phyloP scores from a whole-genome alignment of 2,888 invertebrate genomes.

The Melolontha melolontha region DNA sequence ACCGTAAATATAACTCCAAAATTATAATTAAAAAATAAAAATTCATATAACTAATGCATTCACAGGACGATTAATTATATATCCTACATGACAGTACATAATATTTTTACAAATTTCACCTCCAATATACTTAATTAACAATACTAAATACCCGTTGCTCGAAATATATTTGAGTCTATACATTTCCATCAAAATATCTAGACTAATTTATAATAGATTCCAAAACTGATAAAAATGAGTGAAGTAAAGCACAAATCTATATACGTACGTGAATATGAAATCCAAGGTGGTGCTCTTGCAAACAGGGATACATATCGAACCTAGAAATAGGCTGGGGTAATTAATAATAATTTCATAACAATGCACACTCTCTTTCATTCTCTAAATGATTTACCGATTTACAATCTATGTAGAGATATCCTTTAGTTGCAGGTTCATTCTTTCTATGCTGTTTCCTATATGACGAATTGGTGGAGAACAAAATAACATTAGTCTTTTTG shows the following conservation, averaged over 20 bases:
- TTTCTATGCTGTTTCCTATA: slow-evolving; percentile 43
- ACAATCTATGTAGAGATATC: slow-evolving; percentile 38
- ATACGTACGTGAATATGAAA: slow-evolving; percentile 67
- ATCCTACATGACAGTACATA: too few species aligned
- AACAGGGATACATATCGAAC: slow-evolving; percentile 66
- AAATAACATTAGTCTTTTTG: slow-evolving; percentile 55
- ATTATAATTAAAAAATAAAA: too few species aligned
- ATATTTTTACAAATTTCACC: too few species aligned
- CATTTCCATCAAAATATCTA: too few species aligned
- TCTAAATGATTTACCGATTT: slow-evolving; percentile 44
- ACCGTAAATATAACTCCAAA: too few species aligned
- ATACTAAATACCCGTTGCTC: too few species aligned
- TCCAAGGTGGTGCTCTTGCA: slow-evolving; percentile 59
- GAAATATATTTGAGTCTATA: too few species aligned
- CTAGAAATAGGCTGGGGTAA: slow-evolving; percentile 75
- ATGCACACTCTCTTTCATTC: slow-evolving; percentile 62
- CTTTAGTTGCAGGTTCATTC: slow-evolving; percentile 43
- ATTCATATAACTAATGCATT: too few species aligned
- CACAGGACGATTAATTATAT: too few species aligned
- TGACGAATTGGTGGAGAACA: slow-evolving; percentile 54
- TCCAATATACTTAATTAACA: too few species aligned
- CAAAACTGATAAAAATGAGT: slow-evolving; percentile 43
- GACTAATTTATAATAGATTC: slow-evolving; percentile 1
- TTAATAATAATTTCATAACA: slow-evolving; percentile 70
- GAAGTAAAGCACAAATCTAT: slow-evolving; percentile 60